phyloP scores from a whole-genome alignment of 2,113 vertebrate genomes.

The Suncus etruscus region DNA sequence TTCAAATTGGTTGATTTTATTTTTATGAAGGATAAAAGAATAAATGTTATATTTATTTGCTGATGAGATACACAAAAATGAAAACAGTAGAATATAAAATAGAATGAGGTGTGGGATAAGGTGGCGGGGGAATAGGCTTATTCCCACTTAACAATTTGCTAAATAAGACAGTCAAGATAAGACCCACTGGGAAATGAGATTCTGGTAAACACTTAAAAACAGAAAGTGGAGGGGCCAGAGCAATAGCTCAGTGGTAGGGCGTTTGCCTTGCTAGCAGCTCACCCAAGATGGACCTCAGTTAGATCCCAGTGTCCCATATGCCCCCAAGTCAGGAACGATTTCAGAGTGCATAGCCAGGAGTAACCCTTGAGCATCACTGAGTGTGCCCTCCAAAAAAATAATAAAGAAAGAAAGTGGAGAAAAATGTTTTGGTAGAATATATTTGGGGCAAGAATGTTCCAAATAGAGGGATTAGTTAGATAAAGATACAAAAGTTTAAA shows the following conservation, averaged over 20 bases:
- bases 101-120: too few species aligned
- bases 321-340: too few species aligned
- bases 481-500: neutral
- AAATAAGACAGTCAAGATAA: neutral
- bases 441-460: neutral
- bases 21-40: neutral
- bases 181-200: neutral
- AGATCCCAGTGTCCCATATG: too few species aligned
- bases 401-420: neutral
- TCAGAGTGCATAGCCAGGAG: too few species aligned
- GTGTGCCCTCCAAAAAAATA: too few species aligned
- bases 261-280: too few species aligned
- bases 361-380: too few species aligned
- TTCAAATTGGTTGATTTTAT: neutral
- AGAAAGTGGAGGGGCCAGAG: too few species aligned
- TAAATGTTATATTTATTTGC: neutral
- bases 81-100: neutral
- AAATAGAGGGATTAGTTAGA: neutral
- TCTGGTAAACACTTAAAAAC: neutral
- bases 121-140: neutral
- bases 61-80: neutral
- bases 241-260: too few species aligned
- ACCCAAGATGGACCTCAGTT: too few species aligned
- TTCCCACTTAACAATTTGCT: neutral
- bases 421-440: neutral